Evolutionary conservation across 2,888 invertebrate genomes (phyloP), one percentile per base, ranked within the genome.

Genomic region (Eulithis testata): DNA sequence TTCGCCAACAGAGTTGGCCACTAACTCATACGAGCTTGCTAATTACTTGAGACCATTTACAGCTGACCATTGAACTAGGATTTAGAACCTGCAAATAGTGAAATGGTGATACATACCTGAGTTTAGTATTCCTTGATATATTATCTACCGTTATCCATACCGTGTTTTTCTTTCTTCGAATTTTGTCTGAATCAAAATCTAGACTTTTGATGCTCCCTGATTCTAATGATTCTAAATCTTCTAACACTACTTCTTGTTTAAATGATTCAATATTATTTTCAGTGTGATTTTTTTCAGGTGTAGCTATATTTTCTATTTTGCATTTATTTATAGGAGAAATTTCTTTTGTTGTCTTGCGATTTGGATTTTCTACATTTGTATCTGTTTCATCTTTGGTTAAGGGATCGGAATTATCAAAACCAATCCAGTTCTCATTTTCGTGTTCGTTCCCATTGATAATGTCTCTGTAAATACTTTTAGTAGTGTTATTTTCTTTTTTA

Each of bases 171-270:
- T 49, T 21, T 0, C 21, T 21, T 4, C 9, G 21, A 2, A 47
- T 1, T 21, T 21, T 49, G 11, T 49, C 49, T 14, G 6, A 6
- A 14, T 47, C 12, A n/a, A 47, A 21, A 11, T 49, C 21, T 4
- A n/a, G 9, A 4, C 21, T 21, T 11, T 49, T 49, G 8, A 8
- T 14, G 8, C 21, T 21, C 9, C 21, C 21, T 21, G 14, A 8
- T 21, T 49, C 21, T 9, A 47, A 47, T 5, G 47, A 56, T 47
- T 56, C 56, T 12, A 43, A 51, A 49, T 63, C 37, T 37, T 57
- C 55, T 51, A 44, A 56, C 49, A 0, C n/a, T 27, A 14, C 4
- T 12, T 47, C 31, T n/a, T 56, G 4, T 31, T 45, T 56, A 3
- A 45, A 51, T 51, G n/a, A n/a, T 11, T 51, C 51, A 21, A 21